These are phyloP conservation scores for Acrocephalus kingi DNA, from an alignment of 2,113 vertebrate genomes.

Conservation along the genomic window DNA sequence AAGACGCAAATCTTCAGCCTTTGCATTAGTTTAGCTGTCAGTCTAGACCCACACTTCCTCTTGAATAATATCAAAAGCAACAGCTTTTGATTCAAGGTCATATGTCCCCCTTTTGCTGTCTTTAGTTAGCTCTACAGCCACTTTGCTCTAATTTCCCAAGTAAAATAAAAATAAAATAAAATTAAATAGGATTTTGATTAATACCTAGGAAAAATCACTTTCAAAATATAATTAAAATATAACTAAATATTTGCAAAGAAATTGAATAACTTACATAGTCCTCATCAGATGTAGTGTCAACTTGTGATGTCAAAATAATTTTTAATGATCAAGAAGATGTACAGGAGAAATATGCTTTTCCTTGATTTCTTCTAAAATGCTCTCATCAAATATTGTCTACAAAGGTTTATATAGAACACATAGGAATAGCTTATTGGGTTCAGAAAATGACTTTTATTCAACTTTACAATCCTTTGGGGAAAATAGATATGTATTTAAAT, in stretches of 20 bases:
- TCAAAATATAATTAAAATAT: neutral
- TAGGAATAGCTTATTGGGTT: neutral
- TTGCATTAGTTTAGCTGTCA: neutral
- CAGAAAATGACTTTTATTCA: neutral
- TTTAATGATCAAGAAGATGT: neutral
- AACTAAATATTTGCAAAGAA: neutral
- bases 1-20: neutral
- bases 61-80: neutral
- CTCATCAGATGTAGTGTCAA: neutral
- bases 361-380: neutral
- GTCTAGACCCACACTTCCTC: neutral
- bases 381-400: neutral
- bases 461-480: neutral
- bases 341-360: neutral
- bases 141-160: neutral
- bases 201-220: neutral
- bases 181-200: neutral
- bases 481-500: neutral
- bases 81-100: neutral
- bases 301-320: neutral
- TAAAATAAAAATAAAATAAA: neutral
- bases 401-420: neutral
- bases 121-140: neutral
- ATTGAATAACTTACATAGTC: neutral
- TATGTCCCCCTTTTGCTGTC: neutral